Conservation (phyloP, 2,113 vertebrate species). For the Gopherus evgoodei region DNA sequence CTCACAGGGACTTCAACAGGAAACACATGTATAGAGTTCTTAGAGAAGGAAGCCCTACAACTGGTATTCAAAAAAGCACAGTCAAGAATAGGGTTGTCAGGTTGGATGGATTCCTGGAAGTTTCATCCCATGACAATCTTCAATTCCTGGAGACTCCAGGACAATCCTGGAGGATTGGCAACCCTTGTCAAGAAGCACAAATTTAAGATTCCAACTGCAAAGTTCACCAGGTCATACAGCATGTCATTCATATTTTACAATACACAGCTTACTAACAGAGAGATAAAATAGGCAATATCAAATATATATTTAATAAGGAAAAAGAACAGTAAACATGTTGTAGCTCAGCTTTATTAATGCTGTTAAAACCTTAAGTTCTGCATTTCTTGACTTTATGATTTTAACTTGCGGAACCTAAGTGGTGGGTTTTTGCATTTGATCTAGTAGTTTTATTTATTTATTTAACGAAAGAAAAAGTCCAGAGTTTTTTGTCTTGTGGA, state of each 20-base stretch:
- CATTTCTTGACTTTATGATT: not conserved
- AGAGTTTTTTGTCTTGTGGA: not conserved
- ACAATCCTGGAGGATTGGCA: not conserved
- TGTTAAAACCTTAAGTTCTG: not conserved
- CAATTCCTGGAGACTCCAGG: not conserved
- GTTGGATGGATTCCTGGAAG: not conserved
- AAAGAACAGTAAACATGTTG: not conserved
- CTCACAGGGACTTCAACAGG: not conserved
- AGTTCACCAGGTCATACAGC: not conserved
- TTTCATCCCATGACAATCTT: not conserved
- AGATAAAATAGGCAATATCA: not conserved
- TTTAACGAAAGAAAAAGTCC: not conserved
- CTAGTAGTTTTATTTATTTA: not conserved
- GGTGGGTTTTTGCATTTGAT: not conserved
- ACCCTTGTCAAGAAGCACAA: accelerated
- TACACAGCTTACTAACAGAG: not conserved
- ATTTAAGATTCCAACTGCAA: accelerated
- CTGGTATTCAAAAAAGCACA: not conserved
- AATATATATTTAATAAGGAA: not conserved
- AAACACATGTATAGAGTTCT: not conserved
- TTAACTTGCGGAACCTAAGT: not conserved
- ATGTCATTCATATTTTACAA: not conserved
- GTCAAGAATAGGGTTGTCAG: not conserved
- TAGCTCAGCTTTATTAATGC: not conserved
- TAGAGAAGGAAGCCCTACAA: not conserved